Percentiles rank a stretch among this genome's conserved stretches.
Evolutionary conservation across 2,797 vertebrate genomes (phyloP).

Genomic region (Pogonophryne albipinna): DNA sequence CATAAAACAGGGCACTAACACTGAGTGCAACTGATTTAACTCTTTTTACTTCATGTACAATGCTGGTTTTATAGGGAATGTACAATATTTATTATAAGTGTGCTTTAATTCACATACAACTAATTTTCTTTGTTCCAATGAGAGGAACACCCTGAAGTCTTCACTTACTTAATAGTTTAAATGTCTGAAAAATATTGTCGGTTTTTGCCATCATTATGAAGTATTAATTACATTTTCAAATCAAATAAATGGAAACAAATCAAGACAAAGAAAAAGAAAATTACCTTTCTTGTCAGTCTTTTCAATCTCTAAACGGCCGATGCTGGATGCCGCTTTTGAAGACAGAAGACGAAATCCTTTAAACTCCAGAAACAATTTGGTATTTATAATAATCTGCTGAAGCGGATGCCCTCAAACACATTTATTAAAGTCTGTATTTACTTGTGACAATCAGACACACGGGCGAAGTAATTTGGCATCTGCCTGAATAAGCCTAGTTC

Average conservation of each 20-base stretch:
- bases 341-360: neutral
- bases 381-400: neutral
- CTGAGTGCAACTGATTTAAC: neutral
- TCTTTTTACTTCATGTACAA: neutral
- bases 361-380: neutral
- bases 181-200: neutral
- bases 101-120: neutral
- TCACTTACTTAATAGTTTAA: conserved; percentile 2
- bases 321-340: conserved; percentile 44
- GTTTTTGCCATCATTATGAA: neutral
- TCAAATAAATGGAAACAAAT: neutral
- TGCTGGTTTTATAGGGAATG: neutral
- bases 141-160: neutral
- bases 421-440: neutral
- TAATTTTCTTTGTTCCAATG: neutral
- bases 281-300: conserved; percentile 58
- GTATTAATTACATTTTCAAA: neutral
- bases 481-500: neutral
- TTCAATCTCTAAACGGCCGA: conserved; percentile 51
- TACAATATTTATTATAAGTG: neutral
- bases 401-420: rapidly evolving
- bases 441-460: neutral
- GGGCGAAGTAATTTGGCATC: neutral
- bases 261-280: conserved; percentile 27
- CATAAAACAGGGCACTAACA: neutral